A percentile compares a stretch with the other conserved stretches of the same genome.
Conservation (phyloP, 2,113 vertebrate species). For the Xiphophorus hellerii region DNA sequence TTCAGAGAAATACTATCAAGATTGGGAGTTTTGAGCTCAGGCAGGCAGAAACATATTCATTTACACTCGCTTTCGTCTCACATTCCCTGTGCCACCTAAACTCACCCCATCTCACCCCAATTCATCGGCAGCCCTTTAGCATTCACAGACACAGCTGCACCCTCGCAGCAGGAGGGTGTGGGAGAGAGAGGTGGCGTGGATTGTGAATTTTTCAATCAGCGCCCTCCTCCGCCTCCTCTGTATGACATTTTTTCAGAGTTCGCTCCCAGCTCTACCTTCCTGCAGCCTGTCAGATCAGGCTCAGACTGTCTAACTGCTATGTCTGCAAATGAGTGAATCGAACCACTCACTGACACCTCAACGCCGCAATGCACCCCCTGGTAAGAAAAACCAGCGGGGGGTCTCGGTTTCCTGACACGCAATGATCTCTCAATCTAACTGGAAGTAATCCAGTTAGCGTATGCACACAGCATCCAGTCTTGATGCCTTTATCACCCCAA, state of each 20-base stretch:
- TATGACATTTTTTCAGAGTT: conserved; percentile 51
- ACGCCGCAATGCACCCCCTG: conserved; percentile 44
- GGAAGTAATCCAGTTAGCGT: conserved; percentile 76
- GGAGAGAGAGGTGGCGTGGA: neutral
- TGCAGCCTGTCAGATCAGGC: conserved; percentile 55
- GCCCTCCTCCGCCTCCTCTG: conserved; percentile 32
- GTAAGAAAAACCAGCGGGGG: conserved; percentile 54
- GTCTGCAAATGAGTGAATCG: conserved; percentile 58
- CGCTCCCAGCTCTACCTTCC: conserved; percentile 34
- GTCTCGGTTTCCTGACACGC: conserved; percentile 65
- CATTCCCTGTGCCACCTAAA: conserved; percentile 51
- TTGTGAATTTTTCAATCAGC: conserved; percentile 66
- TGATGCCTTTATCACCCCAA: conserved; percentile 38
- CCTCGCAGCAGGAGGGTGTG: conserved; percentile 31
- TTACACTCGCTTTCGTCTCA: conserved; percentile 25
- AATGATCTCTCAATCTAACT: conserved; percentile 74
- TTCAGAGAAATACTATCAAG: neutral
- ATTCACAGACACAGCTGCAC: conserved; percentile 49
- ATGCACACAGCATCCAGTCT: conserved; percentile 52
- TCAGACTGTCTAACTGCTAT: conserved; percentile 40
- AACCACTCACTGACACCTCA: conserved; percentile 36
- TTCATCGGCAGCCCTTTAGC: conserved; percentile 48
- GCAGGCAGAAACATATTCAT: conserved; percentile 32
- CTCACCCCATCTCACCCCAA: conserved; percentile 31
- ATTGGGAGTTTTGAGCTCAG: neutral